phyloP scores from a whole-genome alignment of 2,113 vertebrate genomes.

The Dicerorhinus sumatrensis region DNA sequence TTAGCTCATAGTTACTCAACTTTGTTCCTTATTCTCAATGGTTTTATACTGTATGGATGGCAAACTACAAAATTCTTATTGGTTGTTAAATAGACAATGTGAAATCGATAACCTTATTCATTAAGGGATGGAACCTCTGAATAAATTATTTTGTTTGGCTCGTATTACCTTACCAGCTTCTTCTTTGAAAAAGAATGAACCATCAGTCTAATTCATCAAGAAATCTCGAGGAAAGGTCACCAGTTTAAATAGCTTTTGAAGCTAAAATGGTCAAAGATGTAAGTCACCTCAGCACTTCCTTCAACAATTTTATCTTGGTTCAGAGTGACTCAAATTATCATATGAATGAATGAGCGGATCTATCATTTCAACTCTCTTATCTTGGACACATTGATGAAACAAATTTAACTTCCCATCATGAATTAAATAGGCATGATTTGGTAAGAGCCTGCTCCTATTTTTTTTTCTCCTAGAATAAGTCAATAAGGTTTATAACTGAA shows the following conservation, averaged over 20 bases:
- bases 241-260: not conserved
- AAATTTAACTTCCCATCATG: not conserved
- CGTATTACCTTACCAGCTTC: not conserved
- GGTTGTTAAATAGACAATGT: constrained; percentile 22
- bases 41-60: constrained; percentile 3
- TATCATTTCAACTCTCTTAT: not conserved
- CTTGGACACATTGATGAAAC: not conserved
- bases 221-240: not conserved
- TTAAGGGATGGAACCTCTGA: not conserved
- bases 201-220: not conserved
- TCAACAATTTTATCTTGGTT: not conserved
- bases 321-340: not conserved
- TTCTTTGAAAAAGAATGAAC: constrained; percentile 37
- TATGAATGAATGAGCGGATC: not conserved
- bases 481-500: not conserved
- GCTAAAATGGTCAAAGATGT: not conserved
- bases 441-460: not conserved
- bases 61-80: constrained; percentile 31
- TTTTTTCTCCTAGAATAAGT: not conserved
- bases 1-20: not conserved
- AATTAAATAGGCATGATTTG: not conserved
- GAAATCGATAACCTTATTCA: not conserved
- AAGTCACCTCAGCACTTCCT: not conserved
- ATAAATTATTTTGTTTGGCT: not conserved
- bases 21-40: not conserved